phyloP scores from a whole-genome alignment of 1,140 invertebrate genomes.

The Aporrectodea caliginosa region DNA sequence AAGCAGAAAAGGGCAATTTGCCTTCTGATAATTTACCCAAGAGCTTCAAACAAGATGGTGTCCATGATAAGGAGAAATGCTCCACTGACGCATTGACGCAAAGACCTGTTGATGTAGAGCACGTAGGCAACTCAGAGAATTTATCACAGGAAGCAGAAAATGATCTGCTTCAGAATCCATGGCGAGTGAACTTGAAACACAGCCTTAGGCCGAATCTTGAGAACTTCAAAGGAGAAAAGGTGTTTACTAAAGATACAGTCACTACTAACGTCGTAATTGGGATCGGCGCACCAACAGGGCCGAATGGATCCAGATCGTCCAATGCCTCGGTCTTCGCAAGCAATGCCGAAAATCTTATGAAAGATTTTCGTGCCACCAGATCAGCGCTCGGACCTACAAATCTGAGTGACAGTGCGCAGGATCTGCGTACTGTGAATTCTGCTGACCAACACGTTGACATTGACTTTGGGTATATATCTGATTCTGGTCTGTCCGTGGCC shows the following conservation, averaged over 20 bases:
- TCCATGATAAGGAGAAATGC: too few relatives aligned
- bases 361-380: neutral
- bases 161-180: slow-evolving; percentile 4
- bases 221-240: slow-evolving; percentile 45
- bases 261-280: slow-evolving; percentile 37
- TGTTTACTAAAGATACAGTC: slow-evolving; percentile 51
- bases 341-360: neutral
- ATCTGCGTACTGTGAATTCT: neutral
- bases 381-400: neutral
- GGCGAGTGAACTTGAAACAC: slow-evolving; percentile 21
- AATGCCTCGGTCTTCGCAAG: neutral
- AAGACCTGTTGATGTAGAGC: too few relatives aligned
- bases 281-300: neutral
- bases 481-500: slow-evolving; percentile 10
- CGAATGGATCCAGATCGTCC: neutral
- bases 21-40: too few relatives aligned
- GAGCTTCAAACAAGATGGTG: too few relatives aligned
- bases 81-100: too few relatives aligned
- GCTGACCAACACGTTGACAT: neutral
- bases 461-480: neutral
- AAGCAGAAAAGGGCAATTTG: too few relatives aligned
- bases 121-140: too few relatives aligned
- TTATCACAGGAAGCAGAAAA: too few relatives aligned
- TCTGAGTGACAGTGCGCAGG: neutral
- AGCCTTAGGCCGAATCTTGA: slow-evolving; percentile 23